Percentiles rank a stretch among this genome's conserved stretches.
Evolutionary conservation across 2,113 vertebrate genomes (phyloP).

Genomic region (Pangasianodon gigas): DNA sequence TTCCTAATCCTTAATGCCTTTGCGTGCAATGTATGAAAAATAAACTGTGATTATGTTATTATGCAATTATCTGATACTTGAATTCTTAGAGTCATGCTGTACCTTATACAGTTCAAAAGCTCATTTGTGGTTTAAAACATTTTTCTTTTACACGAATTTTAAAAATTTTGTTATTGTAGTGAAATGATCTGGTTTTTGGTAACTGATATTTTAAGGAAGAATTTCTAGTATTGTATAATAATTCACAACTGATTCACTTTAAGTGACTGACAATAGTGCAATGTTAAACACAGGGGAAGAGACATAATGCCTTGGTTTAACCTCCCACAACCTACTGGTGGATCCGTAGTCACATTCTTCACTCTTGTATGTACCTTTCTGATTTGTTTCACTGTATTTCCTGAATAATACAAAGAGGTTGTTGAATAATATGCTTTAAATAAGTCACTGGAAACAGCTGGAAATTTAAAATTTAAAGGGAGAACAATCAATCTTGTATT

Average conservation of each 20-base stretch:
- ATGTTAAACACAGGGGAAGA: neutral
- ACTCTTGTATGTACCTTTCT: neutral
- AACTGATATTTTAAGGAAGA: neutral
- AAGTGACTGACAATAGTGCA: neutral
- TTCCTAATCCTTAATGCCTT: slow-evolving; percentile 10
- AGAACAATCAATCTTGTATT: neutral
- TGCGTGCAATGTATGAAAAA: neutral
- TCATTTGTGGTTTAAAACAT: neutral
- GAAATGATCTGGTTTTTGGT: neutral
- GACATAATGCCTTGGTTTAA: neutral
- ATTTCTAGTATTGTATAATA: neutral
- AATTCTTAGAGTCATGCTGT: neutral
- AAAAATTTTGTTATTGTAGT: neutral
- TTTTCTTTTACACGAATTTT: neutral
- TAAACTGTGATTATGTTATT: slow-evolving; percentile 30
- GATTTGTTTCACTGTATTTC: neutral
- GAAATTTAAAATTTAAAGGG: neutral
- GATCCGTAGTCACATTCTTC: neutral
- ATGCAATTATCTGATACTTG: neutral
- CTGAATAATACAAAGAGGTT: neutral
- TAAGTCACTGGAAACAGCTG: neutral
- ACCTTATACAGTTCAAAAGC: neutral
- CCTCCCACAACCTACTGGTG: too few relatives aligned
- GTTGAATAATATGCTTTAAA: neutral
- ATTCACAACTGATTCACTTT: neutral